Conservation (phyloP, 2,113 vertebrate species). For the Dasypus novemcinctus region DNA sequence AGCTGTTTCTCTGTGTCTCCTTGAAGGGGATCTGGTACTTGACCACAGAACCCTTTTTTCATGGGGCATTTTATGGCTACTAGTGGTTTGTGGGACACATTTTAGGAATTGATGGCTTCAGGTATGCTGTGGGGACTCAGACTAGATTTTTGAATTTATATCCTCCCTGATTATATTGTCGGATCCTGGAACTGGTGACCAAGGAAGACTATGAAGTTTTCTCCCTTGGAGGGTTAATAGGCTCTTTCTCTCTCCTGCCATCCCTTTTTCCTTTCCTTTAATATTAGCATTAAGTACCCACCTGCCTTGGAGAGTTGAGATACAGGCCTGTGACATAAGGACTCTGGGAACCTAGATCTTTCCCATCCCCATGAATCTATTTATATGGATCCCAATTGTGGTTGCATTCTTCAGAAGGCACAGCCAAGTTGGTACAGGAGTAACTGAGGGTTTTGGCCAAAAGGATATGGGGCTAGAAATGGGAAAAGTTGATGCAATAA, state of each 20-base stretch:
- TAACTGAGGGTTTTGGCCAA: constrained; percentile 57
- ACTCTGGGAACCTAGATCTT: neutral
- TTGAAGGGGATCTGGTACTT: neutral
- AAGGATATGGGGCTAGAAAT: constrained; percentile 60
- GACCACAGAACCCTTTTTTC: neutral
- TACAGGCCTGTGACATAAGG: neutral
- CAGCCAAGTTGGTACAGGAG: constrained; percentile 61
- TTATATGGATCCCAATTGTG: constrained; percentile 49
- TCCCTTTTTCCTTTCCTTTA: neutral
- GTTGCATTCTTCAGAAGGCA: constrained; percentile 47
- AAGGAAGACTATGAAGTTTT: neutral
- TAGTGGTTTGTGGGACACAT: neutral
- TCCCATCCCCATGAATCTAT: neutral
- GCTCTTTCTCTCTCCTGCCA: neutral
- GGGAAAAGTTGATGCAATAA: constrained; percentile 74
- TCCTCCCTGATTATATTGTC: neutral
- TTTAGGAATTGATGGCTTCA: constrained; percentile 45
- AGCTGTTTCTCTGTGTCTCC: neutral
- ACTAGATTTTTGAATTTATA: constrained; percentile 1
- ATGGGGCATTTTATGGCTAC: neutral
- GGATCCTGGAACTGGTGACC: neutral
- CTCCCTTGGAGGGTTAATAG: constrained; percentile 12
- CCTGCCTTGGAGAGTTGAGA: neutral
- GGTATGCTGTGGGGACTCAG: neutral
- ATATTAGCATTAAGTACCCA: neutral